Base-by-base conservation (phyloP, 53 echinoderm and acorn worm genomes). In the Echinarachnius parma region DNA sequence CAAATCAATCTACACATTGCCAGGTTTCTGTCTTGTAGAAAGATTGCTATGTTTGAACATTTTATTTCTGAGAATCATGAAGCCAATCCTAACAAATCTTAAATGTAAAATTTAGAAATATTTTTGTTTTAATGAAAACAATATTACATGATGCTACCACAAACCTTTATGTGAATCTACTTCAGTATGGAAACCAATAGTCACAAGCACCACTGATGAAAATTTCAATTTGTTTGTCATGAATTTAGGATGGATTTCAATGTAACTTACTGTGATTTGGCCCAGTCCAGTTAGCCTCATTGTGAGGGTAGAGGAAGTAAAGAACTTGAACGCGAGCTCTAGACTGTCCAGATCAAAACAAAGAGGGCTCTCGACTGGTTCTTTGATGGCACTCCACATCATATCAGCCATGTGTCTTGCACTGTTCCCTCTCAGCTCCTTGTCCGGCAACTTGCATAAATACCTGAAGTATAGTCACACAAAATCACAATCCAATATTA, bases 371-470 rank as follows among this genome's bases (percentile, higher is more conserved):
- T 91, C 91, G 48, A 91, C 79, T 28, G 91, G 91, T 34, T 91
- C 91, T 32, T 91, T 91, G 77, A 91, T 91, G 42, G 86, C 83
- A 46, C 86, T 91, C 91, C 91, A 91, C 86, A 91, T 91, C 86
- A 91, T 86, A 48, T 91, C 91, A 31, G 91, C 91, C 91, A 91
- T 91, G 56, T 83, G 83, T n/a, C 91, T 66, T 7, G 91, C 91
- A 44, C 79, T 80, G 60, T 86, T 83, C n/a, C 80, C 69, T 8
- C 91, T 59, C 22, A 91, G 80, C 61, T 91, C 91, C 76, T 91
- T 86, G 62, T 91, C 91, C 8, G 86, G 71, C 26, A 91, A 62
- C 80, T 78, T 80, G 47, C 91, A 91, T 63, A 91, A 46, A 66
- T 91, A 91, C 53, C 91, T 91, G 64, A 21, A 56, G 23, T n/a